A percentile compares a stretch with the other conserved stretches of the same genome.
These are phyloP conservation scores for Anguilla anguilla DNA, from an alignment of 2,797 vertebrate genomes.

Conservation along the genomic window DNA sequence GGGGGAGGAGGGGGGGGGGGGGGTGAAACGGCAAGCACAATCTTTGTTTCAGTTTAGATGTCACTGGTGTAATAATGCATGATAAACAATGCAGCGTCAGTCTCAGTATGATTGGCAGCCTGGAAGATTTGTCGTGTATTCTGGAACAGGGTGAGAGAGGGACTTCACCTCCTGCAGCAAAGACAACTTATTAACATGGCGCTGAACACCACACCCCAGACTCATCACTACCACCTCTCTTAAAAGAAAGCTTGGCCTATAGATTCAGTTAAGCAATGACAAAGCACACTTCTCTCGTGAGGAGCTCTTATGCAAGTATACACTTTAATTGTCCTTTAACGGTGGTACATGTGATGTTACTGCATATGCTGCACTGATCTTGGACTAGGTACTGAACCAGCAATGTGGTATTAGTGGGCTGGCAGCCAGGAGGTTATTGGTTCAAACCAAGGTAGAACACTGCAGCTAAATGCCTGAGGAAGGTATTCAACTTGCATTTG, in stretches of 20 bases:
- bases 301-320: neutral
- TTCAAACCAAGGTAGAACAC: neutral
- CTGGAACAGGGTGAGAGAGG: conserved; percentile 23
- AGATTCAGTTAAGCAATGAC: neutral
- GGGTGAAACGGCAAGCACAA: conserved; percentile 71
- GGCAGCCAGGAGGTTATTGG: neutral
- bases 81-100: conserved; percentile 61
- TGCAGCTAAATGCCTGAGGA: neutral
- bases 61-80: conserved; percentile 62
- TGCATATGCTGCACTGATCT: too few species aligned
- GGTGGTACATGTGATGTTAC: too few species aligned
- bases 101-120: conserved; percentile 22
- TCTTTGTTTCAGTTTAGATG: conserved; percentile 65
- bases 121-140: neutral
- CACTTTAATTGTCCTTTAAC: neutral
- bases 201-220: neutral
- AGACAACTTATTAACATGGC: neutral
- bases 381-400: neutral
- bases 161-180: neutral
- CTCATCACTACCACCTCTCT: neutral
- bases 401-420: neutral
- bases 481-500: neutral
- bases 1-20: conserved; percentile 55
- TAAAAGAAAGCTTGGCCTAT: neutral
- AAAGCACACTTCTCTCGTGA: neutral